Percentiles rank a stretch among this genome's conserved stretches.
phyloP scores from a whole-genome alignment of 2,888 invertebrate genomes.

The Laspeyria flexula region DNA sequence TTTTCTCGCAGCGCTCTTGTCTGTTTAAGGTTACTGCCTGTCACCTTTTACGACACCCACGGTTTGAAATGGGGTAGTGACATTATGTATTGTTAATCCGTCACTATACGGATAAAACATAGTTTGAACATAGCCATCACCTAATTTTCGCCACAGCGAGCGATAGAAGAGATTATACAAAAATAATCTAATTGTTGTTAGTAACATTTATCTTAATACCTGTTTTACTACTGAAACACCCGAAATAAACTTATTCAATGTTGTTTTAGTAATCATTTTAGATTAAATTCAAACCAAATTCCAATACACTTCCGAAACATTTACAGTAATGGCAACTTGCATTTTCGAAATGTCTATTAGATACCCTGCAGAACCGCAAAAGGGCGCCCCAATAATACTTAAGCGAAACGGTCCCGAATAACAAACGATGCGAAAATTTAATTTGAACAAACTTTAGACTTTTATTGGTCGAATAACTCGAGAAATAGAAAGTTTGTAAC shows the following conservation, averaged over 20 bases:
- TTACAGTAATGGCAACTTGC: conserved; percentile 1
- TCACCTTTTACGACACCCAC: too few species aligned
- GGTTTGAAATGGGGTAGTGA: too few species aligned
- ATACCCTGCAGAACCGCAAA: conserved; percentile 5
- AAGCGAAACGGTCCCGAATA: conserved; percentile 19
- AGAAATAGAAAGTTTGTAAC: conserved; percentile 39
- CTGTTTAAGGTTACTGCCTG: too few species aligned
- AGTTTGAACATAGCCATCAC: too few species aligned
- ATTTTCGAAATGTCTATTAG: conserved; percentile 1
- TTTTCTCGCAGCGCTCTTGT: too few species aligned
- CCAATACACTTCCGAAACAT: background rate
- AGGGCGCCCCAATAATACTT: conserved; percentile 13
- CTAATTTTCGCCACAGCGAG: too few species aligned
- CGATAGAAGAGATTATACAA: too few species aligned
- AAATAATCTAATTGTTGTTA: too few species aligned
- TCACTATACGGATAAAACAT: too few species aligned
- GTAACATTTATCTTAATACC: too few species aligned
- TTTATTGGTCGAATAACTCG: conserved; percentile 44
- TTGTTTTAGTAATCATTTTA: background rate
- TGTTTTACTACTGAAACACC: too few species aligned
- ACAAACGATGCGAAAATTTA: conserved; percentile 40
- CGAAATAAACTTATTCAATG: background rate
- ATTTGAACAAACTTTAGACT: conserved; percentile 38
- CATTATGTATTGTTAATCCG: too few species aligned
- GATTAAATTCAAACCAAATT: background rate